A percentile compares a stretch with the other conserved stretches of the same genome.
phyloP scores from a whole-genome alignment of 2,888 invertebrate genomes.

The Drosophila macrospina region DNA sequence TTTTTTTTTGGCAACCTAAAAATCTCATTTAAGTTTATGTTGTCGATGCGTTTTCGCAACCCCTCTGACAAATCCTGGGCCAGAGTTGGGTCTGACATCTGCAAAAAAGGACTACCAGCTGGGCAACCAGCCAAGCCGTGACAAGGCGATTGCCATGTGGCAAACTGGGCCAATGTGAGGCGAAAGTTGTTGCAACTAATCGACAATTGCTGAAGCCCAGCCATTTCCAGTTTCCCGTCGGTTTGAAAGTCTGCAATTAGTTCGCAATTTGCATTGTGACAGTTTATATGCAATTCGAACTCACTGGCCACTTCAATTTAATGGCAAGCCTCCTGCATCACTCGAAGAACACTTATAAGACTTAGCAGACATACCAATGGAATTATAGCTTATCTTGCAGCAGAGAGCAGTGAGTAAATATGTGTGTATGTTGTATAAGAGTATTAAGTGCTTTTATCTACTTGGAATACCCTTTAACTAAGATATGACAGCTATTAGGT shows the following conservation, averaged over 20 bases:
- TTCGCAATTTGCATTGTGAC: conserved; percentile 54
- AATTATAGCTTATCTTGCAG: conserved; percentile 12
- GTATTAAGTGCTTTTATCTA: conserved; percentile 68
- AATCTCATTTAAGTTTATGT: conserved; percentile 29
- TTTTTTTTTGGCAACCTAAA: conserved; percentile 11
- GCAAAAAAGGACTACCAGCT: conserved; percentile 32
- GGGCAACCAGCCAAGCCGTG: conserved; percentile 57
- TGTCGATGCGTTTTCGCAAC: conserved; percentile 27
- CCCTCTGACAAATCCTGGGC: conserved; percentile 18
- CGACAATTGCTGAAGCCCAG: conserved; percentile 25
- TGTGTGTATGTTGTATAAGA: conserved; percentile 24
- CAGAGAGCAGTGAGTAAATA: conserved; percentile 1
- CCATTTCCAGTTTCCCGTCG: conserved; percentile 11
- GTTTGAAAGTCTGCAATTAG: conserved; percentile 54
- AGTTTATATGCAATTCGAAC: conserved; percentile 4
- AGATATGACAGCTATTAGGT: neutral
- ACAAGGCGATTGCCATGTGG: conserved; percentile 21
- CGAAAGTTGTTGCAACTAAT: conserved; percentile 46
- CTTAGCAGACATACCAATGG: conserved; percentile 20
- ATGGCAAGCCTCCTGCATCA: too few relatives aligned
- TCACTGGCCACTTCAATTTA: conserved; percentile 44
- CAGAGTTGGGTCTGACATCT: conserved; percentile 26
- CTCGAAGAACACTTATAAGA: conserved; percentile 18
- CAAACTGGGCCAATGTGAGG: conserved; percentile 48
- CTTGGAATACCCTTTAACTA: conserved; percentile 18